A percentile compares a stretch with the other conserved stretches of the same genome.
These are phyloP conservation scores for Hyphantria cunea DNA, from an alignment of 1,140 invertebrate genomes.

Conservation along the genomic window DNA sequence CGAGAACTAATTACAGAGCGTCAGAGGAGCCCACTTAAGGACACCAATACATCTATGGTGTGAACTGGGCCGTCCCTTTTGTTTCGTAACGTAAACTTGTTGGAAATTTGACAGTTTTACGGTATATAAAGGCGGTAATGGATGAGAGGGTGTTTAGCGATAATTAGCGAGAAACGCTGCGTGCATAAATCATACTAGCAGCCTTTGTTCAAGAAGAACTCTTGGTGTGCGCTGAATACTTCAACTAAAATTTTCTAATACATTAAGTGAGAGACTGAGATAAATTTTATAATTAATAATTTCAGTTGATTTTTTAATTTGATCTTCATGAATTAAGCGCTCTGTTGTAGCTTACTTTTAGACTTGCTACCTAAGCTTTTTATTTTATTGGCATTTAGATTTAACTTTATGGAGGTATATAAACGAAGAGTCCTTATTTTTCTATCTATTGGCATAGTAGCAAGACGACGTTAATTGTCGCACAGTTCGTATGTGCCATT, in stretches of 20 bases:
- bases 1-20: constrained; percentile 25
- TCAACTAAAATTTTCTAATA: not conserved
- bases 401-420: too few relatives aligned
- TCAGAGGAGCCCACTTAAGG: constrained; percentile 18
- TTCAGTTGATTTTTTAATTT: too few relatives aligned
- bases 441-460: too few relatives aligned
- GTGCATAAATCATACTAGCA: constrained; percentile 47
- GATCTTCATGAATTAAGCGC: too few relatives aligned
- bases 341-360: too few relatives aligned
- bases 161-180: constrained; percentile 44
- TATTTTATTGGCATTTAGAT: too few relatives aligned
- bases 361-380: too few relatives aligned
- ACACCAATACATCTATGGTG: constrained; percentile 22
- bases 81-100: constrained; percentile 31
- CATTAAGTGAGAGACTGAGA: too few relatives aligned
- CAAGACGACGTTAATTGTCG: too few relatives aligned
- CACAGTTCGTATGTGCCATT: too few relatives aligned
- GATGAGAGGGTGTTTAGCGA: constrained; percentile 49
- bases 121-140: constrained; percentile 41
- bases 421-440: too few relatives aligned
- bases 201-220: not conserved
- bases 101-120: constrained; percentile 43
- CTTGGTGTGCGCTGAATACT: not conserved
- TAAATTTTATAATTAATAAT: too few relatives aligned
- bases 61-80: constrained; percentile 16